These are phyloP conservation scores for Alcedo atthis DNA, from an alignment of 2,797 vertebrate genomes.

Conservation along the genomic window DNA sequence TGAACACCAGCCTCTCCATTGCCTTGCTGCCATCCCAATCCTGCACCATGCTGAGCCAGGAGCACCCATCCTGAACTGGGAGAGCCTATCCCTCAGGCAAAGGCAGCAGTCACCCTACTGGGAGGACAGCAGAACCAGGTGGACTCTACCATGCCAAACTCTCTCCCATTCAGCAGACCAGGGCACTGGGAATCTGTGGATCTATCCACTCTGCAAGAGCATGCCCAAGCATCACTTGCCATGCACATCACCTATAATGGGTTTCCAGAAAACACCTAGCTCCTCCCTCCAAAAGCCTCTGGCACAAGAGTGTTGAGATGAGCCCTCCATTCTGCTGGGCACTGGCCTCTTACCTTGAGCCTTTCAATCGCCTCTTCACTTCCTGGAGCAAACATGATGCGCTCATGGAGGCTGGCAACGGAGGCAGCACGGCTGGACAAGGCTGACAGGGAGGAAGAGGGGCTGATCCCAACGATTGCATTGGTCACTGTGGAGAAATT, in stretches of 20 bases:
- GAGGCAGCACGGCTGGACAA: conserved; percentile 94
- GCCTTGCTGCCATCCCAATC: not conserved
- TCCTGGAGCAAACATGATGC: conserved; percentile 94
- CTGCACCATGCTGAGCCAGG: not conserved
- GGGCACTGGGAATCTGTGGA: not conserved
- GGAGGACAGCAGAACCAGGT: not conserved
- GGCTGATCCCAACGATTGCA: conserved; percentile 94
- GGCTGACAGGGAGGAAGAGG: conserved; percentile 92
- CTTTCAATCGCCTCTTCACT: conserved; percentile 97
- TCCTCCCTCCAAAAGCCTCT: not conserved
- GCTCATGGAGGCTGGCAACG: conserved; percentile 93
- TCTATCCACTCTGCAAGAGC: not conserved
- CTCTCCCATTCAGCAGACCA: accelerated
- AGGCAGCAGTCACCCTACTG: accelerated
- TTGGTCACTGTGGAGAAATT: conserved; percentile 99
- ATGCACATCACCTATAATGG: not conserved
- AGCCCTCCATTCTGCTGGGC: accelerated
- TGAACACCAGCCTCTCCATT: not conserved
- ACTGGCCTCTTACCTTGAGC: conserved; percentile 85
- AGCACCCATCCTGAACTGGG: not conserved
- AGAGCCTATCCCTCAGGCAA: not conserved
- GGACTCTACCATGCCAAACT: not conserved
- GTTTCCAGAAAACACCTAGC: not conserved
- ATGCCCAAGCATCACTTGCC: accelerated
- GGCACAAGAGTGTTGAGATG: not conserved